Base-by-base conservation (phyloP, 2,113 vertebrate species). In the Platysternon megacephalum region DNA sequence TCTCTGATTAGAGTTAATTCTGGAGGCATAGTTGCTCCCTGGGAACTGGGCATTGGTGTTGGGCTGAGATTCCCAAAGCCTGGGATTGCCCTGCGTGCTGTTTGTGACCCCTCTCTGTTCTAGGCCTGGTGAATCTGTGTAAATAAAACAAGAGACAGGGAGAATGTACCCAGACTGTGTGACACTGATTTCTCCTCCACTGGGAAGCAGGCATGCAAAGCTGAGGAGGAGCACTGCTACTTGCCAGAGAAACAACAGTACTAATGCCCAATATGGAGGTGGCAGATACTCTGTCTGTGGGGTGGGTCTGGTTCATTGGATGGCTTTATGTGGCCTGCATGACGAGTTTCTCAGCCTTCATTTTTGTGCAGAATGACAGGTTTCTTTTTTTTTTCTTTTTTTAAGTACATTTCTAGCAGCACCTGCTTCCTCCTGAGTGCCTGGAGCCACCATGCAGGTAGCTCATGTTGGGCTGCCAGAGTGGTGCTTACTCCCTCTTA, bases 401-500 rank as follows among this genome's bases (percentile, higher is more conserved):
- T 49, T 49, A 14, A 56, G 49, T 80, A 44, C 0, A 0, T 80
- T 91, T 87, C 81, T 82, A 87, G 82, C 84, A 48, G 39, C 79
- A 80, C 0, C 46, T 80, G 90, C 42, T 2, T 0, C 29, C 68
- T 84, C 4, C 51, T 72, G 82, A 82, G 87, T 95, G 95, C 91
- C 93, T 94, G 91, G 85, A 56, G 58, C 22, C 13, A 84, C 42
- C 9, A 82, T 68, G 86, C 93, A 80, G 48, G 93, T 81, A 90
- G 72, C 84, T 95, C 72, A 52, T 2, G 42, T 89, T 93, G 94
- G 44, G 44, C 46, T 46, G 82, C 89, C 82, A 87, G 78, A 26
- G 88, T 92, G 93, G 94, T 96, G 89, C 79, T 82, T 91, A 94
- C 91, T 90, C 95, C 9, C 88, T 78, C 94, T 94, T 80, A 93